Base-by-base conservation (phyloP, 30 jellyfish, hydroid and myxozoan genomes). In the Hydractinia symbiolongicarpus region DNA sequence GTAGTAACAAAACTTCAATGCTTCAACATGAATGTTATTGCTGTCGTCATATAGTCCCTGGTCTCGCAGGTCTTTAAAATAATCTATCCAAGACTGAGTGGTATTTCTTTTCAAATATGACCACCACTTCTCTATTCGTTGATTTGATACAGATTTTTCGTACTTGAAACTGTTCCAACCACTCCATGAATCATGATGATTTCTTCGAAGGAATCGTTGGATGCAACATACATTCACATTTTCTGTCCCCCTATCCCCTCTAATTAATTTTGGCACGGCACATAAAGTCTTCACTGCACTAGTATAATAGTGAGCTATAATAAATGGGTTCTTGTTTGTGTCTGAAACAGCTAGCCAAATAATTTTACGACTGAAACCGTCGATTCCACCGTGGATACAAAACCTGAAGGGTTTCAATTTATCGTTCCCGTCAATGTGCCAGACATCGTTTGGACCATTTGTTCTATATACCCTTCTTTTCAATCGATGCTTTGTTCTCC, bases 351-450 rank as follows among this genome's bases (percentile, higher is more conserved):
- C 67, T 53, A 84, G 82, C 93, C 93, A 84, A 62, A 84, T 53
- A 79, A 73, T 83, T 82, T 71, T 82, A 50, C 82, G 79, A 83
- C 91, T 83, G 53, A 17, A 83, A 15, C 91, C 86, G 54, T 83
- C 91, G 61, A 81, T 81, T 16, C 76, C 76, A 7, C 88, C 86
- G 53, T 81, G 88, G 53, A 83, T 83, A 9, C 81, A 81, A 75
- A 83, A 83, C 15, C 93, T 77, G 67, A 19, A 84, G 54, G 83
- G 93, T 64, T 84, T 84, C 67, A 84, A 67, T 52, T 76, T 84
- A 53, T 76, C 87, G 82, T 84, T 75, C 5, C 93, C 88, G 60
- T 84, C 88, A 64, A 68, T 72, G 62, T 84, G 88, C 93, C 93
- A 84, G 53, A 13, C 55, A 66, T 62, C 64, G 51, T 84, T 83